Conservation (phyloP, 2,113 vertebrate species). For the Actenoides lindsayi region DNA sequence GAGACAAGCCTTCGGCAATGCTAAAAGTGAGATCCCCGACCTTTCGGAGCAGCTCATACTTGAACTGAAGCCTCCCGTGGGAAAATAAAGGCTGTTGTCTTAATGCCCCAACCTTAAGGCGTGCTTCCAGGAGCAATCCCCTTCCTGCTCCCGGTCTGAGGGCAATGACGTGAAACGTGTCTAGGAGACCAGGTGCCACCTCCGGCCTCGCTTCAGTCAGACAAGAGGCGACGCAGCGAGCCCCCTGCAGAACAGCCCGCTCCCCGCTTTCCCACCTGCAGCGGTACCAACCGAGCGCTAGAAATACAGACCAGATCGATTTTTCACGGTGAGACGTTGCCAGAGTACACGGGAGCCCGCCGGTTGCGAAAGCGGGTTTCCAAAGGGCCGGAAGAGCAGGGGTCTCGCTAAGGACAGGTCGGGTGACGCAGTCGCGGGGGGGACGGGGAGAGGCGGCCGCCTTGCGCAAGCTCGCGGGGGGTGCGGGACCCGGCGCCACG, state of each 20-base stretch:
- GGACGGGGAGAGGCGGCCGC: neutral
- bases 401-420: neutral
- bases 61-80: neutral
- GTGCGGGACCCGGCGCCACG: accelerated
- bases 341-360: constrained; percentile 37
- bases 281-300: neutral
- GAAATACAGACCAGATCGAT: constrained; percentile 29
- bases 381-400: neutral
- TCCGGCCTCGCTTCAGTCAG: neutral
- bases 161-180: neutral
- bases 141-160: neutral
- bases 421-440: neutral
- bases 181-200: neutral
- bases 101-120: neutral
- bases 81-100: neutral
- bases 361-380: neutral
- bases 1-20: neutral
- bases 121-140: neutral
- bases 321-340: constrained; percentile 15
- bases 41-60: neutral
- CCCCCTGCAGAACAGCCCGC: neutral
- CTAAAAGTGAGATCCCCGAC: constrained; percentile 10
- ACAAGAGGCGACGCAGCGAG: accelerated
- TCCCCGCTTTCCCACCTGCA: neutral
- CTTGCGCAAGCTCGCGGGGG: neutral